Evolutionary conservation across 2,797 vertebrate genomes (phyloP).

Genomic region (Craterocephalus amniculus): DNA sequence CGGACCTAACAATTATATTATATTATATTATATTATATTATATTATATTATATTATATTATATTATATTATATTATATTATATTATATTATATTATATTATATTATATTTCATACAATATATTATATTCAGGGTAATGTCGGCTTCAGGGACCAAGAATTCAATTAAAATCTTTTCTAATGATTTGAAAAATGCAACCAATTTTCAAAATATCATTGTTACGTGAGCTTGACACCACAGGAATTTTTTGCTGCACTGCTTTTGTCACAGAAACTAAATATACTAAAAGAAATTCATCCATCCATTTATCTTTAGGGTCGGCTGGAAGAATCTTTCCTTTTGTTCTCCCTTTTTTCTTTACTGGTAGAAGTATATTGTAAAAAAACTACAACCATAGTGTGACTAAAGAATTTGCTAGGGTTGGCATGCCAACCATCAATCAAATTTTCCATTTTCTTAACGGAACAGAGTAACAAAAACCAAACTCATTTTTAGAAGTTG

Average conservation of each 20-base stretch:
- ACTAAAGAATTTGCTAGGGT: background rate
- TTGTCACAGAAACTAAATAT: background rate
- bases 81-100: too few relatives aligned
- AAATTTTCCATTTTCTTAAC: constrained; percentile 7
- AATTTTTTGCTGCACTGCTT: background rate
- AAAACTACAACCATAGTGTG: background rate
- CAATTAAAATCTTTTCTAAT: background rate
- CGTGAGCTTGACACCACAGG: too few relatives aligned
- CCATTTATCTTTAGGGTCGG: too few relatives aligned
- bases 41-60: too few relatives aligned
- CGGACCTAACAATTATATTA: too few relatives aligned
- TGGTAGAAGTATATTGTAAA: too few relatives aligned
- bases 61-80: too few relatives aligned
- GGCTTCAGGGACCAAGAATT: background rate
- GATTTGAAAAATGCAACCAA: background rate
- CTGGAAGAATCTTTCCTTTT: background rate
- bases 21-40: too few relatives aligned
- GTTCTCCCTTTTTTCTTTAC: background rate
- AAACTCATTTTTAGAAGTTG: background rate
- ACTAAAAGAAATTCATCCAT: background rate
- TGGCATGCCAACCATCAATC: background rate
- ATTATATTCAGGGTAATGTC: background rate
- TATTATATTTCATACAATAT: too few relatives aligned
- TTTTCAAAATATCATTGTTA: background rate
- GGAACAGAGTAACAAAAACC: constrained; percentile 30